Evolutionary conservation across 2,797 vertebrate species (phyloP), one percentile per base, ranked within the genome.

Genomic region (Pipistrellus pygmaeus): DNA sequence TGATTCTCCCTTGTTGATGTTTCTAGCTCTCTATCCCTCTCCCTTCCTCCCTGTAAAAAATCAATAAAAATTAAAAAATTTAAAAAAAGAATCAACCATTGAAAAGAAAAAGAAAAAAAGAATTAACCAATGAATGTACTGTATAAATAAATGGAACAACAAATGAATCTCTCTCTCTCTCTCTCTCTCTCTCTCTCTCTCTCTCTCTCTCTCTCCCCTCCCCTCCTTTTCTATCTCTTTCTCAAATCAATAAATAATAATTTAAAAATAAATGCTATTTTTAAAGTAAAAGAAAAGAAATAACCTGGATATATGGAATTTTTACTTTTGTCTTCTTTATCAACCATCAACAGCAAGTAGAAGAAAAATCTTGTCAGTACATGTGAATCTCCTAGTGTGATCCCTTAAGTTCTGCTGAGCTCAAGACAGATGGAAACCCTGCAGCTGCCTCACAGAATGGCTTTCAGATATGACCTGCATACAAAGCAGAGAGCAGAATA

Each of bases 381-480:
- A 88, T 1, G n/a, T 71, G 91, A 91, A 89, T 95, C 91, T 96
- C 96, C 96, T 96, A 85, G 92, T 94, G 92, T 21, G 92, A 96
- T 95, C 91, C 90, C 95, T 80, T 93, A 96, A 97, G 95, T 96
- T 95, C 92, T 73, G 64, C 89, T 68, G 90, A 95, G 93, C 85
- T 95, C 82, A 95, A 95, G 94, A 97, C 96, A 97, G 96, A 97
- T 95, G 96, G 97, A 96, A 97, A 95, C 91, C 94, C 95, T 53
- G 91, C 88, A 96, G 94, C 94, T 73, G 41, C 87, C 75, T 90
- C 38, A 15, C 93, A 92, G 86, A 96, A 90, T 53, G 64, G 60
- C 91, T 93, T 83, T 94, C 69, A 69, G 85, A 80, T 90, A 83
- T 91, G 93, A 96, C 93, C 90, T 35, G 95, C 87, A 95, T 96